phyloP scores from a whole-genome alignment of 2,888 invertebrate genomes.

The Temnothorax rugatulus region DNA sequence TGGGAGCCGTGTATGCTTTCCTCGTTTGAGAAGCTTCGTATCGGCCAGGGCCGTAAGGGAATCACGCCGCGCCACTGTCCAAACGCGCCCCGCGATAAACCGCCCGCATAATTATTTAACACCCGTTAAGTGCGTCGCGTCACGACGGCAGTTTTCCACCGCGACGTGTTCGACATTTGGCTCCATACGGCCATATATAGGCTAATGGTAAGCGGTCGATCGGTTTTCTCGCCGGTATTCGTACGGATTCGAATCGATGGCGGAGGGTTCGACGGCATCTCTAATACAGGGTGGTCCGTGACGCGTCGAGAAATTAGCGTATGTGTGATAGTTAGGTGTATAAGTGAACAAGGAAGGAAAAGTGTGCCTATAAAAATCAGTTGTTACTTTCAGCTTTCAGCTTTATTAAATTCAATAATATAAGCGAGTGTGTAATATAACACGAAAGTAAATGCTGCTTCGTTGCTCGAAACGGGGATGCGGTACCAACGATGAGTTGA shows the following conservation, averaged over 20 bases:
- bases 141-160: background rate
- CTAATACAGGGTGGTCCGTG: slow-evolving; percentile 30
- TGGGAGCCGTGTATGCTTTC: slow-evolving; percentile 82
- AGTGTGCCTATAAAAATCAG: background rate
- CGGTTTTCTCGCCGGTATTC: slow-evolving; percentile 16
- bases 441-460: background rate
- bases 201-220: slow-evolving; percentile 28
- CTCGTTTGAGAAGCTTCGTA: slow-evolving; percentile 82
- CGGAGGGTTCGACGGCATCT: slow-evolving; percentile 21
- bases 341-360: too few relatives aligned
- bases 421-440: background rate
- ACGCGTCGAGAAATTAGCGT: background rate
- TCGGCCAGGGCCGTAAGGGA: slow-evolving; percentile 73
- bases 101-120: slow-evolving; percentile 46
- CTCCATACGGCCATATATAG: slow-evolving; percentile 8
- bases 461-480: background rate
- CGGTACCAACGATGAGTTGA: background rate
- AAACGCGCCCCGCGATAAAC: slow-evolving; percentile 27
- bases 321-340: background rate
- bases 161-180: background rate
- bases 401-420: slow-evolving; percentile 1
- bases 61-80: slow-evolving; percentile 51
- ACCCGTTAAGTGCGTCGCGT: slow-evolving; percentile 31
- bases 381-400: background rate
- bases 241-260: slow-evolving; percentile 25